A percentile compares a stretch with the other conserved stretches of the same genome.
phyloP scores from a whole-genome alignment of 2,888 invertebrate species.

The Meta bourneti region DNA sequence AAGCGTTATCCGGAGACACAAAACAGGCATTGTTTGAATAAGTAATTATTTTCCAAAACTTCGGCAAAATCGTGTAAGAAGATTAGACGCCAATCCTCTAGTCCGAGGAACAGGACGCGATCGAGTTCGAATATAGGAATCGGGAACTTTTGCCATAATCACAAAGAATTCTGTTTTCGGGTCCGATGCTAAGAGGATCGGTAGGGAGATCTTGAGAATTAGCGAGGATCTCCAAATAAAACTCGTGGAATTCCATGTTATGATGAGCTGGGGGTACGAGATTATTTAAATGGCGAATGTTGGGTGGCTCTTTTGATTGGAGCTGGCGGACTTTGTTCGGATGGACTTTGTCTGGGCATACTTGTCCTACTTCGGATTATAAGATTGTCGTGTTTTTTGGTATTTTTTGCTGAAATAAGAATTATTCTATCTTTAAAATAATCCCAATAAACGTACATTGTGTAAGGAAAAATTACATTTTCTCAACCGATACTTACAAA shows the following conservation, averaged over 20 bases:
- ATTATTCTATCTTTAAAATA: no score
- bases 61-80: slow-evolving; percentile 13
- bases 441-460: no score
- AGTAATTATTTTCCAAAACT: slow-evolving; percentile 39
- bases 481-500: no score
- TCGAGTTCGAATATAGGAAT: neutral
- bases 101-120: neutral
- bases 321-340: no score
- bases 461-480: no score
- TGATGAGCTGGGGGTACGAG: no score
- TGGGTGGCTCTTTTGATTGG: no score
- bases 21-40: slow-evolving; percentile 31
- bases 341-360: no score
- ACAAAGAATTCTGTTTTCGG: neutral
- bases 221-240: neutral
- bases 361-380: no score
- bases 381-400: no score
- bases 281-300: no score
- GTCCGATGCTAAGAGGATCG: neutral
- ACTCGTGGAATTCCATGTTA: neutral
- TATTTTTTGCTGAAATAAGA: no score
- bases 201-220: neutral
- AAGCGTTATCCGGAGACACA: neutral
- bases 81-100: slow-evolving; percentile 13
- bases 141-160: neutral